Base-by-base conservation (phyloP, 2,113 vertebrate species). In the Alethe diademata region DNA sequence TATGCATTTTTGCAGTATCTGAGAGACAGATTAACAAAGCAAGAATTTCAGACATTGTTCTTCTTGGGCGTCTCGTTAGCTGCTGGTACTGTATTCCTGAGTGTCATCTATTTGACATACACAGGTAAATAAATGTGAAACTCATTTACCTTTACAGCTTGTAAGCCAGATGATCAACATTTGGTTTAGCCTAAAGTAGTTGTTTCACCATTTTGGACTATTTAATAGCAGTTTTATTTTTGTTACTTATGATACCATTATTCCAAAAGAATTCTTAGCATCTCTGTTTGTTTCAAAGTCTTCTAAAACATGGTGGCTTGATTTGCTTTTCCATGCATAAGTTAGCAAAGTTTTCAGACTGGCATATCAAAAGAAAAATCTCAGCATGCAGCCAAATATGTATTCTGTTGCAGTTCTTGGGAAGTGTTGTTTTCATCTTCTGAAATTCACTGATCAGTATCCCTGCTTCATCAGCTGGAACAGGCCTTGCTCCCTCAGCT, bases 31-130 rank as follows among this genome's bases (percentile, higher is more conserved):
- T 96, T 99, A 92, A 99, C 99, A 91, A 98, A 98, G 90, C 99
- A 99, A 90, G 99, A 99, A 96, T 99, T 99, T 96, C 99, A 99
- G 98, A 99, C 99, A 0, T 98, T 99, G 43, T 99, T 99, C 98
- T 99, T 99, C 97, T 97, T 99, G 92, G 99, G 99, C 17, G 99
- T 99, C 40, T 99, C 99, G 23, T 96, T 99, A 12, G 98, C 98
- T 82, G 99, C 99, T 57, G 98, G 98, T 48, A 94, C 98, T 57
- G 99, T 99, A 74, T 99, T 99, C 97, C 98, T 99, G 91, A 99
- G 99, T 8, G 99, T 99, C 90, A 99, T 99, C 97, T 99, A 99
- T 97, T 98, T 99, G 97, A 99, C 99, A 15, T 99, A 99, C 54
- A 99, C 99, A 98, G 99, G 99, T 99, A 92, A 95, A 97, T 96